Evolutionary conservation across 2,797 vertebrate genomes (phyloP).

Genomic region (Epinephelus awoara): DNA sequence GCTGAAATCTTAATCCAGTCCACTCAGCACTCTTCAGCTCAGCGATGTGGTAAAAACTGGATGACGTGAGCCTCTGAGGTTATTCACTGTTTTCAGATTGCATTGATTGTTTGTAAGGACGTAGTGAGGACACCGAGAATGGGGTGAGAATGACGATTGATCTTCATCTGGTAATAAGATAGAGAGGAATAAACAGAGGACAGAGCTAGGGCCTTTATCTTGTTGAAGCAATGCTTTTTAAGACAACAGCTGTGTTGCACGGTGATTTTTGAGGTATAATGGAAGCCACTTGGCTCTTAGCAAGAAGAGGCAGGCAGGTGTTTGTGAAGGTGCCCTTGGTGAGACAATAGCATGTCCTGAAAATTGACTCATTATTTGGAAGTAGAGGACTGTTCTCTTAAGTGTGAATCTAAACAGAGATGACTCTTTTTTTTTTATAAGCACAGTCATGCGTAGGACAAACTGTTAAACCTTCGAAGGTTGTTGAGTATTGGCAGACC

Average conservation of each 20-base stretch:
- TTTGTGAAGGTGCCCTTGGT: not conserved
- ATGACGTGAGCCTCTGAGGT: constrained; percentile 5
- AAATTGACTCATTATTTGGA: not conserved
- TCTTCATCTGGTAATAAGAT: not conserved
- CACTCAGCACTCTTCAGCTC: constrained; percentile 55
- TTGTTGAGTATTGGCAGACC: not conserved
- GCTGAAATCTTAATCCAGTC: constrained; percentile 57
- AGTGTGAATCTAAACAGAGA: not conserved
- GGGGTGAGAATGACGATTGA: not conserved
- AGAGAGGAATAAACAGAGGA: not conserved
- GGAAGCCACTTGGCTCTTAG: not conserved
- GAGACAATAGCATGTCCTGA: not conserved
- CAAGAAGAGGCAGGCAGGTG: not conserved
- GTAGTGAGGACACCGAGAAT: not conserved
- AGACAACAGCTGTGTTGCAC: not conserved
- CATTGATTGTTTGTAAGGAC: constrained; percentile 31
- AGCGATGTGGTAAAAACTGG: not conserved
- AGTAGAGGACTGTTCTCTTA: not conserved
- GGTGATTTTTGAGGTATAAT: not conserved
- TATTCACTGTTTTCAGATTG: constrained; percentile 24
- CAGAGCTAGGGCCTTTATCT: not conserved
- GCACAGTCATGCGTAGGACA: too few species aligned
- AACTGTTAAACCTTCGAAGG: too few species aligned
- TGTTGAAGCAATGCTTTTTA: not conserved
- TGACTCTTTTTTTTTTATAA: too few species aligned